These are phyloP conservation scores for Leuciscus idus DNA, from an alignment of 2,113 vertebrate species.

Conservation along the genomic window DNA sequence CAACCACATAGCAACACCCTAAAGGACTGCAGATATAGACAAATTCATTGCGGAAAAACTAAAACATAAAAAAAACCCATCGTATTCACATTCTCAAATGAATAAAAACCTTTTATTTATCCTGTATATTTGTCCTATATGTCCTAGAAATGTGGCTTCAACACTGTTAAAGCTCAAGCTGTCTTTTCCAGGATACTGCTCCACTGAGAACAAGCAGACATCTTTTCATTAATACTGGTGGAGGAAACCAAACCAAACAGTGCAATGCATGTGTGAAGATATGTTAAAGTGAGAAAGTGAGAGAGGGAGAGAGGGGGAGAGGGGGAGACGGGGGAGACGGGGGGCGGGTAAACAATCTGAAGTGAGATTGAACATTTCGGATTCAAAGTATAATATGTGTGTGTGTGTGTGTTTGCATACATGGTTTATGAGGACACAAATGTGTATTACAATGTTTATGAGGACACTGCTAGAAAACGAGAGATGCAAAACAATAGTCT, in stretches of 20 bases:
- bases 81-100: conserved; percentile 34
- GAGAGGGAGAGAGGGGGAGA: background rate
- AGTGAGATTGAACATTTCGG: background rate
- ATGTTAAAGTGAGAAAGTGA: conserved; percentile 8
- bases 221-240: background rate
- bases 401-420: no score
- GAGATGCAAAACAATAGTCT: background rate
- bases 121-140: conserved; percentile 1
- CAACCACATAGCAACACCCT: background rate
- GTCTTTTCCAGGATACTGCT: background rate
- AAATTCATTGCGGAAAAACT: background rate
- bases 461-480: background rate
- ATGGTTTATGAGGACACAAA: no score
- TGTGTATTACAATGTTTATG: no score
- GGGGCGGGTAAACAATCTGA: background rate
- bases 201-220: conserved; percentile 38
- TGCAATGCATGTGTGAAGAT: conserved; percentile 1
- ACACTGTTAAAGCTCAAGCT: background rate
- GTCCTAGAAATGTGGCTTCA: conserved; percentile 40
- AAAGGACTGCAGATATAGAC: background rate
- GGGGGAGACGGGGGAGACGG: background rate
- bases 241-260: background rate
- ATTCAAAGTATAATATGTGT: background rate
- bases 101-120: conserved; percentile 56
- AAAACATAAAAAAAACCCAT: background rate